Base-by-base conservation (phyloP, 2,113 vertebrate genomes). In the Puma concolor region DNA sequence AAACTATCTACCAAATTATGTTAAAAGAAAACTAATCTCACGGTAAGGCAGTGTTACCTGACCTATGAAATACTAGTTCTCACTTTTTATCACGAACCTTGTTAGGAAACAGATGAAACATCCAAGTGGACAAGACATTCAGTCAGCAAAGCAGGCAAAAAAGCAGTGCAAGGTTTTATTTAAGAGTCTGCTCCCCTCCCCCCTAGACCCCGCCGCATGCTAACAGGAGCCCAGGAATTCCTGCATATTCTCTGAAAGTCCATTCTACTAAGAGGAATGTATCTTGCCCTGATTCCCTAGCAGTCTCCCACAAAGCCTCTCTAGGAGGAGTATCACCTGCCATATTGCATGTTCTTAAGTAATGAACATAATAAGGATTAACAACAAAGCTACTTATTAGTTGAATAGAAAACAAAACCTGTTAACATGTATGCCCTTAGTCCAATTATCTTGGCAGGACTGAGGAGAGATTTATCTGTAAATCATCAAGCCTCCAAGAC, bases 21-120 rank as follows among this genome's bases (percentile, higher is more conserved):
- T 97, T 98, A 97, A 98, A 98, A 97, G 81, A 88, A 97, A 98
- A 97, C 2, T 9, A 98, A 95, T 97, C 93, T 92, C 88, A 81
- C 13, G 92, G 96, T 79, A 97, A 97, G 90, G 38, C 92, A 72
- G 23, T 50, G 33, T 92, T 94, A 97, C 36, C 86, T 97, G 95
- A 98, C 66, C 98, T 94, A 87, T 44, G 19, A 90, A 98, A 92
- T 97, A 94, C 88, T 72, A 71, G 88, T 82, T 97, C 89, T 93
- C 71, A 41, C 33, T 89, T 97, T 95, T 98, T 95, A 96, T 92
- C 85, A 38, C 19, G 3, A 89, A 80, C 15, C 69, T 95, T 94
- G 50, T 95, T 98, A 97, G 50, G 92, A 98, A 98, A 98, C 21
- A 38, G 6, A 93, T 38, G 52, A 86, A 82, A 97, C 97, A 95